These are phyloP conservation scores for Pogonocherus hispidulus DNA, from an alignment of 2,888 invertebrate species.

Conservation along the genomic window DNA sequence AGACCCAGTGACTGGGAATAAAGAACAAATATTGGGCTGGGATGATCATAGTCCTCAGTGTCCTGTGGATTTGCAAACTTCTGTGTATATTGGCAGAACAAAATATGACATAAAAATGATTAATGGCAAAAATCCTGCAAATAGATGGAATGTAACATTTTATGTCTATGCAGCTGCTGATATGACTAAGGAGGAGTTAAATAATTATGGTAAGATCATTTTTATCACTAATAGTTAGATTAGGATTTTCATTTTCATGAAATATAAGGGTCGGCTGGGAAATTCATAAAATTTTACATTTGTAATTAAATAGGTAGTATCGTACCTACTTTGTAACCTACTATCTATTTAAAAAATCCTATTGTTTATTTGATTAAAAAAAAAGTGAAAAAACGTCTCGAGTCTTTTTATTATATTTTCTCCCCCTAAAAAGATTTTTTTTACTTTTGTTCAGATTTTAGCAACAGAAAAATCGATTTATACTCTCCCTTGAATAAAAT, in stretches of 20 bases:
- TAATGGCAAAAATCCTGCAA: constrained; percentile 80
- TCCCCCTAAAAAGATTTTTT: too few relatives aligned
- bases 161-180: constrained; percentile 92
- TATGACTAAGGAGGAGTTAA: constrained; percentile 82
- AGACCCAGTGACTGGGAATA: constrained; percentile 80
- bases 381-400: too few relatives aligned
- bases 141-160: constrained; percentile 97
- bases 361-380: too few relatives aligned
- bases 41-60: constrained; percentile 74
- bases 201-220: constrained; percentile 74
- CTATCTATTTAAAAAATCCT: too few relatives aligned
- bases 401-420: too few relatives aligned
- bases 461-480: too few relatives aligned
- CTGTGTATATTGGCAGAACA: constrained; percentile 87
- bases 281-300: too few relatives aligned
- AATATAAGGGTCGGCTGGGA: background rate
- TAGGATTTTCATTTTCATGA: background rate
- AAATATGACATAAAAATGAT: constrained; percentile 96
- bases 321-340: too few relatives aligned
- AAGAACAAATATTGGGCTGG: constrained; percentile 75
- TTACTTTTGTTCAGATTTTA: too few relatives aligned
- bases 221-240: background rate
- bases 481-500: too few relatives aligned
- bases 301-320: too few relatives aligned
- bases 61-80: constrained; percentile 77